Evolutionary conservation across 1,140 invertebrate genomes (phyloP).

Genomic region (Frieseomelitta varia): DNA sequence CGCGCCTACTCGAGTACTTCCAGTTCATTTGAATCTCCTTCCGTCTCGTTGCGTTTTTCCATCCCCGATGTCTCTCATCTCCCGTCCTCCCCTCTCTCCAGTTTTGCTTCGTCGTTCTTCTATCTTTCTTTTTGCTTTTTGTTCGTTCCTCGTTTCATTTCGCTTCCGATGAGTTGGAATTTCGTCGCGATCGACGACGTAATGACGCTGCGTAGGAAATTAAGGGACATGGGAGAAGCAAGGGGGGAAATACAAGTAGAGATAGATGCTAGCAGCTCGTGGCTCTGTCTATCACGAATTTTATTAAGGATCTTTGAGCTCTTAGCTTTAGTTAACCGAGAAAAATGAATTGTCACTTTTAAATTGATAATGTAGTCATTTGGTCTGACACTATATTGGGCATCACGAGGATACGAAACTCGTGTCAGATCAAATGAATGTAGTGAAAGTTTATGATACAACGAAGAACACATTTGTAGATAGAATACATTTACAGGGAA

Average conservation of each 20-base stretch:
- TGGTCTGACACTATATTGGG: too few relatives aligned
- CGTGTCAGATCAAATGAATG: too few relatives aligned
- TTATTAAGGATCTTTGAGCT: not conserved
- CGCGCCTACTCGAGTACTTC: constrained; percentile 43
- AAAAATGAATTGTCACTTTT: not conserved
- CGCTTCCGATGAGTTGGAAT: constrained; percentile 3
- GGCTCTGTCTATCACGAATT: not conserved
- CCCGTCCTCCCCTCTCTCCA: too few relatives aligned
- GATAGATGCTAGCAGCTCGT: not conserved
- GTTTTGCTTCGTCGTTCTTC: not conserved
- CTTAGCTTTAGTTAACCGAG: not conserved
- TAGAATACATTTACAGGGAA: too few relatives aligned
- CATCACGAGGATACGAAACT: too few relatives aligned
- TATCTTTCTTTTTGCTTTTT: not conserved
- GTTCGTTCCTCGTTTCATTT: too few relatives aligned
- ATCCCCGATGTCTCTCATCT: not conserved
- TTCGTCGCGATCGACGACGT: constrained; percentile 36
- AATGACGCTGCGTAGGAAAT: constrained; percentile 46
- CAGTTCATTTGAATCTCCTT: constrained; percentile 55
- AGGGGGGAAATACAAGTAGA: constrained; percentile 19
- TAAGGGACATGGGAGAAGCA: not conserved
- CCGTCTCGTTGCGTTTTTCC: constrained; percentile 42
- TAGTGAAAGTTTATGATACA: too few relatives aligned
- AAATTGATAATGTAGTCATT: not conserved
- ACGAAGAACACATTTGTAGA: too few relatives aligned